Base-by-base conservation (phyloP, 2,113 vertebrate species). In the Sisor rabdophorus region DNA sequence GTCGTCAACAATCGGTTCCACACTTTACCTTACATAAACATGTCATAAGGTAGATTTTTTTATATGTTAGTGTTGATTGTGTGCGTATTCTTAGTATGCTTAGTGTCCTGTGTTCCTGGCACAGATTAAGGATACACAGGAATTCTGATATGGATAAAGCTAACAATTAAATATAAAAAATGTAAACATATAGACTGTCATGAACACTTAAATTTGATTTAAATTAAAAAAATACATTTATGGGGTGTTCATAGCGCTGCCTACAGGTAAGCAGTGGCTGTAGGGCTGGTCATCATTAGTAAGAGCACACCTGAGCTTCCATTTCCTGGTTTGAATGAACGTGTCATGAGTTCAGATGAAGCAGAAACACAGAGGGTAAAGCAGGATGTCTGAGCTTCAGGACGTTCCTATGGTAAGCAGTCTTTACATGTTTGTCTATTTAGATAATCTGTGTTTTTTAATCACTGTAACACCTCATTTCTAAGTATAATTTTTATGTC, bases 391-490 rank as follows among this genome's bases (percentile, higher is more conserved):
- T 48, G 84, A 81, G 40, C 74, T 73, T 74, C 71, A 88, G 54
- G 89, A 82, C 71, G 88, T 81, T 44, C 83, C 88, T 73, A 73
- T 91, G 88, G 91, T 90, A 79, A 91, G 72, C n/a, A 44, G 40
- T 74, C 44, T 36, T 36, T 36, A 36, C 32, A 3, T 36, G 32
- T 36, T 7, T 50, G 15, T 26, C n/a, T 19, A 12, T 20, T 52
- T 20, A 6, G 11, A 69, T 11, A 19, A 50, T 5, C 4, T 67
- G 4, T 52, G 22, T 48, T 12, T 26, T 30, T 52, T 48, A 52
- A 3, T 30, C 9, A 28, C 10, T 52, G 64, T 48, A 50, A 67
- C 17, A 26, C 64, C 16, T 16, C 20, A 28, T 68, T 50, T 68
- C 1, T 44, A 44, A 4, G n/a, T n/a, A n/a, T n/a, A n/a, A n/a